Percentiles rank a stretch among this genome's conserved stretches.
Conservation (phyloP, 2,113 vertebrate genomes). For the Nothocercus nigrocapillus region DNA sequence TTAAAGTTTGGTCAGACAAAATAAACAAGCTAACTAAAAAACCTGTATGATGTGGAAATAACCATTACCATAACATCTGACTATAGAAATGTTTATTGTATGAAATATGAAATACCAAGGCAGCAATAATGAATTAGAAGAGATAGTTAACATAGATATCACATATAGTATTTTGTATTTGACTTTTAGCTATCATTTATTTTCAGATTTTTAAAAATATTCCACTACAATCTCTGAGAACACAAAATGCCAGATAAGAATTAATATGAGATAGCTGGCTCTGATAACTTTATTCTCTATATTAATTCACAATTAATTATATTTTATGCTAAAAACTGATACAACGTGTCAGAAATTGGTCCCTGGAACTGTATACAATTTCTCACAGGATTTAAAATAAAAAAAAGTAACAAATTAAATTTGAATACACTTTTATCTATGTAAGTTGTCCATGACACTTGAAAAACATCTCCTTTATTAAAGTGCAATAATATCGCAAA, state of each 20-base stretch:
- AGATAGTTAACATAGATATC: neutral
- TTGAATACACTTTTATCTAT: too few species aligned
- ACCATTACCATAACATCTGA: neutral
- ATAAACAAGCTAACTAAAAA: neutral
- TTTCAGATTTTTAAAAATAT: neutral
- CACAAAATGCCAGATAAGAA: neutral
- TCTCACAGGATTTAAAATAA: neutral
- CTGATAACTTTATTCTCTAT: neutral
- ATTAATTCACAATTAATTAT: neutral
- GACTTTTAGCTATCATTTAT: neutral
- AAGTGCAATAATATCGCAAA: neutral
- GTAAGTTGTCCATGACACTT: neutral
- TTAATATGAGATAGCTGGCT: neutral
- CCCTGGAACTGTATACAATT: neutral
- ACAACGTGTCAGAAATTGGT: neutral
- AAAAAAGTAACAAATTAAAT: too few species aligned
- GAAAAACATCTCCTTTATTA: neutral
- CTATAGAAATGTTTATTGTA: neutral
- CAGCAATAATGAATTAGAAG: neutral
- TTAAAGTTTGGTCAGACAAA: constrained; percentile 1
- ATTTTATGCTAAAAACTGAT: neutral
- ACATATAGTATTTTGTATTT: neutral
- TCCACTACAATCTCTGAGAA: neutral
- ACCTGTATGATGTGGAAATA: neutral
- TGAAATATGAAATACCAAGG: neutral